These are phyloP conservation scores for Hippoglossus hippoglossus DNA, from an alignment of 2,797 vertebrate species.

Conservation along the genomic window DNA sequence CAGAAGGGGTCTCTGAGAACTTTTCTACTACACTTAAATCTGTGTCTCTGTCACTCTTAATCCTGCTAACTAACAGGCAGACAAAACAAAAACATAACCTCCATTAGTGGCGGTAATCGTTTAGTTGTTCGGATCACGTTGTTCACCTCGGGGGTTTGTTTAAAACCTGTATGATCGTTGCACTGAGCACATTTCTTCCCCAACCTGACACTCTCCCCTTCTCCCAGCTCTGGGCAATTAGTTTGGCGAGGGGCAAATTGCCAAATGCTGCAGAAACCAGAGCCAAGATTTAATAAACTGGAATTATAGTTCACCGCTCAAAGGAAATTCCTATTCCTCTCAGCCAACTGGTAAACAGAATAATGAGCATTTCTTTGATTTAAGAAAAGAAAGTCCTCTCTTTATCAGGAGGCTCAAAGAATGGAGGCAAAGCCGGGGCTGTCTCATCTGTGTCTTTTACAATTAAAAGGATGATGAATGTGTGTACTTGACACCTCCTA, in stretches of 20 bases:
- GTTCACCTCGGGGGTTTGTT: neutral
- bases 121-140: neutral
- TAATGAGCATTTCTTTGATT: constrained; percentile 4
- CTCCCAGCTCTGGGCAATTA: constrained; percentile 4
- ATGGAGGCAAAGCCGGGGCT: neutral
- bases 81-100: too few relatives aligned
- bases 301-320: neutral
- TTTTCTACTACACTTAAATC: too few relatives aligned
- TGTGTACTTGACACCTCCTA: constrained; percentile 14
- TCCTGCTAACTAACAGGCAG: too few relatives aligned
- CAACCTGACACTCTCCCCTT: neutral
- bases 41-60: too few relatives aligned
- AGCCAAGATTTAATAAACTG: constrained; percentile 3
- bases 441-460: constrained; percentile 8
- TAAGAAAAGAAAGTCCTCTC: neutral
- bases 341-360: neutral
- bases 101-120: too few relatives aligned
- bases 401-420: constrained; percentile 8
- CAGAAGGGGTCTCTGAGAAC: too few relatives aligned
- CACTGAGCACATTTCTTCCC: neutral
- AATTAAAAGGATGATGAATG: constrained; percentile 14
- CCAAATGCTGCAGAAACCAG: neutral
- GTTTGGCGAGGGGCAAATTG: neutral
- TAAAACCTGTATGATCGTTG: neutral
- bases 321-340: neutral